A percentile compares a stretch with the other conserved stretches of the same genome.
These are phyloP conservation scores for Tetranychus urticae DNA, from an alignment of 1,140 invertebrate genomes.

Conservation along the genomic window DNA sequence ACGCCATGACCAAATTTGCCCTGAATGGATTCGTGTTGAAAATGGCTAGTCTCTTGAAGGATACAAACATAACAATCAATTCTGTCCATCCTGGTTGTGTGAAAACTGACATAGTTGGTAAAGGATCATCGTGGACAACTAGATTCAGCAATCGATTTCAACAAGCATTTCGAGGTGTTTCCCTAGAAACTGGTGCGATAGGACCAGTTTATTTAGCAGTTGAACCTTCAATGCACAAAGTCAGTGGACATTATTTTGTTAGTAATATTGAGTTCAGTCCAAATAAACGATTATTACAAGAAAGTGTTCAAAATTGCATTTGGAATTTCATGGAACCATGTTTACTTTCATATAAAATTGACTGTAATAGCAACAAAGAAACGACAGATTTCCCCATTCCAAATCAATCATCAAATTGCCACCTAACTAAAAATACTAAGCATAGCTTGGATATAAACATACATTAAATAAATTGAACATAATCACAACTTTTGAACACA, in stretches of 20 bases:
- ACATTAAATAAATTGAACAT: too few relatives aligned
- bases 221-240: background rate
- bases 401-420: too few relatives aligned
- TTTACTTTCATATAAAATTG: too few relatives aligned
- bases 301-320: too few relatives aligned
- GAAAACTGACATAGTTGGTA: background rate
- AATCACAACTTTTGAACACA: too few relatives aligned
- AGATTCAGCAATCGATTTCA: background rate
- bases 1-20: background rate
- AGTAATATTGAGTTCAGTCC: background rate
- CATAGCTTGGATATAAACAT: too few relatives aligned
- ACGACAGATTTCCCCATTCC: too few relatives aligned
- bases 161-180: background rate
- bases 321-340: too few relatives aligned
- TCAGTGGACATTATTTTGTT: background rate
- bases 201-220: background rate
- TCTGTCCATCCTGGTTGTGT: background rate
- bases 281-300: background rate
- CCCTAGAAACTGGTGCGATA: background rate
- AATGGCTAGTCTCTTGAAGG: background rate
- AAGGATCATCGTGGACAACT: background rate
- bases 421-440: too few relatives aligned
- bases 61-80: background rate
- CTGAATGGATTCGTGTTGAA: background rate
- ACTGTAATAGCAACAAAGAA: too few relatives aligned